phyloP scores from a whole-genome alignment of 2,797 vertebrate genomes.

The Pogoniulus pusillus region DNA sequence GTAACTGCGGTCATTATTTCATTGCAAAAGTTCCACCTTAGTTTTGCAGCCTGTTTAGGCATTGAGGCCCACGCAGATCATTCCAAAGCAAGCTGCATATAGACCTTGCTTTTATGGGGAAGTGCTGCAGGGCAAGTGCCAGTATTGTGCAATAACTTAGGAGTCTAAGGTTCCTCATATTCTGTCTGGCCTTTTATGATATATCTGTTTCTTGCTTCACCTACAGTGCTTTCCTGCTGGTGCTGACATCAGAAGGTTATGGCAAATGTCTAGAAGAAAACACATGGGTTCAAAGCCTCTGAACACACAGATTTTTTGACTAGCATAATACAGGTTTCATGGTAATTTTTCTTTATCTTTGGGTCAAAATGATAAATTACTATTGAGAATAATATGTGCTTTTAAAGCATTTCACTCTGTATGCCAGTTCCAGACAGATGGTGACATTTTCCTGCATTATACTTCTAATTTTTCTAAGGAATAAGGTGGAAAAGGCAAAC shows the following conservation, averaged over 20 bases:
- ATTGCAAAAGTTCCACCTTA: neutral
- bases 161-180: neutral
- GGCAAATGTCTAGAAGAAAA: neutral
- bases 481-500: slow-evolving; percentile 54
- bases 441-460: slow-evolving; percentile 56
- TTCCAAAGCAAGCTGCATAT: neutral
- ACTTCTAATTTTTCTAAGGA: slow-evolving; percentile 53
- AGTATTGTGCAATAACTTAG: neutral
- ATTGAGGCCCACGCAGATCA: neutral
- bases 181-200: neutral
- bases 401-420: neutral
- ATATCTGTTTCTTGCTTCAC: slow-evolving; percentile 35
- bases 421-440: slow-evolving; percentile 64
- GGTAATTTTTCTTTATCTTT: slow-evolving; percentile 6
- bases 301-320: neutral
- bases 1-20: neutral
- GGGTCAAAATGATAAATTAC: slow-evolving; percentile 28
- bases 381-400: neutral
- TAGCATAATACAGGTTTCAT: neutral
- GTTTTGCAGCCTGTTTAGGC: neutral
- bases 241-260: neutral
- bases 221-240: neutral
- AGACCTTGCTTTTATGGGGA: neutral
- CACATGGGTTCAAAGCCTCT: neutral
- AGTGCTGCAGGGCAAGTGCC: neutral